Base-by-base conservation (phyloP, 2,113 vertebrate species). In the Austrofundulus limnaeus region DNA sequence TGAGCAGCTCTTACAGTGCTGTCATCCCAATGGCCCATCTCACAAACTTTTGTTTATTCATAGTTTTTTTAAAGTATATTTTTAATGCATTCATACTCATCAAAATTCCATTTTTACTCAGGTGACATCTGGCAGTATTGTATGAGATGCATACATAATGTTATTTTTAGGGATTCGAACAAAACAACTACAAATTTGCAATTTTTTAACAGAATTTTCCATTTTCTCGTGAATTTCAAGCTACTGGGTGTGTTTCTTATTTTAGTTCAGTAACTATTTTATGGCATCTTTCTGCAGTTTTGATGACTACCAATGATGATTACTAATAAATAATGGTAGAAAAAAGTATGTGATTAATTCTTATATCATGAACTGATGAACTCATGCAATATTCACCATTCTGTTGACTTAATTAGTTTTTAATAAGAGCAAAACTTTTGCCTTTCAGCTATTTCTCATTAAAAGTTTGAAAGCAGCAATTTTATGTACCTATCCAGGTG, bases 1-100 rank as follows among this genome's bases (percentile, higher is more conserved):
- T 65, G 59, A 61, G 52, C 39, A 64, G 28, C 11, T 48, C 37
- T 70, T 34, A 9, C 48, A 56, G 14, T 39, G 41, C 8, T 47
- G 20, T 39, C 1, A 60, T 31, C 55, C 52, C 21, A 66, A 39
- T 37, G 34, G 66, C 23, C 28, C 8, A 28, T 52, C 50, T 54
- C 16, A 39, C 20, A 10, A 42, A 2, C 13, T 17, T 28, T 2
- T n/a, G 45, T 5, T 54, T 34, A 7, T 57, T 48, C 5, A 3
- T 55, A 20, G n/a, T 38, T 54, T 20, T 2, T 4, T 28, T 28
- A 28, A 28, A 28, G 7, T 4, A 39, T 14, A 55, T 20, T 20
- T 14, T 8, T 15, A 16, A 39, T 15, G 16, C 5, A 34, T 55
- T 39, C 9, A 17, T 20, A 17, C 14, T 39, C 7, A 9, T 24